Evolutionary conservation across 2,113 vertebrate genomes (phyloP).

Genomic region (Pyxicephalus adspersus): DNA sequence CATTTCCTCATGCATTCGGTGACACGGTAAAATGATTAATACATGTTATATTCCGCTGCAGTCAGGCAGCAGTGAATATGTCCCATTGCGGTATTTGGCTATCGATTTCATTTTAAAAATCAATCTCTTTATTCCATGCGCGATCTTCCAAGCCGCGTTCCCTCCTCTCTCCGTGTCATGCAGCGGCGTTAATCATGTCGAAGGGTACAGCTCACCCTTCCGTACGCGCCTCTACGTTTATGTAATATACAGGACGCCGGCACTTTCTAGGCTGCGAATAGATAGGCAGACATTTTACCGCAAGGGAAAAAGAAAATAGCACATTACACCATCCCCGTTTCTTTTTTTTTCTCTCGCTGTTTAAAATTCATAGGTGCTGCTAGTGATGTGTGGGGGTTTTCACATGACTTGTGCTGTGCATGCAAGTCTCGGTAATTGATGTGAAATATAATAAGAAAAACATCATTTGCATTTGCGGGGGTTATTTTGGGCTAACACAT

Average conservation of each 20-base stretch:
- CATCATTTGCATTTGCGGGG: conserved; percentile 32
- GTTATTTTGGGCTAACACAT: conserved; percentile 43
- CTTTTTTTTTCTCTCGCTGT: not conserved
- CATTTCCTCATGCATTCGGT: no score
- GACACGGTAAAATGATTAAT: no score
- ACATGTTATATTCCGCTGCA: not conserved
- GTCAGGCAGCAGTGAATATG: not conserved
- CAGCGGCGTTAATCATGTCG: no score
- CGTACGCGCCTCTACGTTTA: not conserved
- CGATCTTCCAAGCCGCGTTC: not conserved
- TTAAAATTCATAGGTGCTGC: conserved; percentile 30
- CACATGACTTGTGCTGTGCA: conserved; percentile 24
- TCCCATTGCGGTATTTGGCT: not conserved
- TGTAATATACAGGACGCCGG: not conserved
- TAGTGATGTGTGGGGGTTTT: not conserved
- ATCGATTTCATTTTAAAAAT: conserved; percentile 4
- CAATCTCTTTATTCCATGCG: not conserved
- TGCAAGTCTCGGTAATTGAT: conserved; percentile 25
- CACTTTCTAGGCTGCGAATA: not conserved
- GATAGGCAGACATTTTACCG: conserved; percentile 19
- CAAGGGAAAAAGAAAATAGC: conserved; percentile 14
- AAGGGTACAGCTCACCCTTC: not conserved
- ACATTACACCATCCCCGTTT: conserved; percentile 1
- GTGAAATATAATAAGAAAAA: not conserved
- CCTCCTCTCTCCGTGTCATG: not conserved